Evolutionary conservation across 2,113 vertebrate genomes (phyloP), one percentile per base, ranked within the genome.

Genomic region (Caretta caretta): DNA sequence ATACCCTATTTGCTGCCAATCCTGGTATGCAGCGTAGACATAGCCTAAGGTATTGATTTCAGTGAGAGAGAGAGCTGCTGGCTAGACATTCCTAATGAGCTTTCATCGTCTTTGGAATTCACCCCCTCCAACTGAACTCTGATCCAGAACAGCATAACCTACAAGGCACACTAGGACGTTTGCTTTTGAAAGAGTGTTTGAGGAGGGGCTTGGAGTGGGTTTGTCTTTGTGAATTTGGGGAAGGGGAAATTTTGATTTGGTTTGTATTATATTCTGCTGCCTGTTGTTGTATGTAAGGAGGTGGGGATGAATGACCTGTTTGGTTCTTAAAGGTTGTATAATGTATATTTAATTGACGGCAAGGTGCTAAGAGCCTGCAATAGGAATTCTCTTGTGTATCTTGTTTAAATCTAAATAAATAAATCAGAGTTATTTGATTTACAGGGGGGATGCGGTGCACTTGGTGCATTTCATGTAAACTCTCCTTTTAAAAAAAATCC

Each of bases 101-200:
- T 85, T 82, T 83, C 90, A 83, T 90, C 57, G 48, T 3, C 13
- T 31, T 3, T 5, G 57, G 29, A 94, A 94, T 87, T 89, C 25
- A 51, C 2, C 62, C 6, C 2, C 5, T 46, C 25, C 8, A 72
- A 20, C 6, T 79, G 22, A 38, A 83, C 10, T n/a, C 9, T 80
- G 83, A 19, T 75, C 29, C 19, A 89, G 90, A 94, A 83, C 76
- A 88, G 54, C 11, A 2, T 79, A 89, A 29, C 42, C 9, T 49
- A 65, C 8, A n/a, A 84, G 84, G n/a, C 8, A 85, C 3, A 2
- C 0, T 6, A 76, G 17, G 53, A 69, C 11, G 3, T 50, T 79
- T 31, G 5, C 49, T 80, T 59, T 88, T 5, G 9, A 0, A 2
- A 78, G 42, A 14, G 0, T n/a, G 12, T 48, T 89, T 94, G 48